Conservation (phyloP, 1,140 invertebrate species). For the Andricus grossulariae region DNA sequence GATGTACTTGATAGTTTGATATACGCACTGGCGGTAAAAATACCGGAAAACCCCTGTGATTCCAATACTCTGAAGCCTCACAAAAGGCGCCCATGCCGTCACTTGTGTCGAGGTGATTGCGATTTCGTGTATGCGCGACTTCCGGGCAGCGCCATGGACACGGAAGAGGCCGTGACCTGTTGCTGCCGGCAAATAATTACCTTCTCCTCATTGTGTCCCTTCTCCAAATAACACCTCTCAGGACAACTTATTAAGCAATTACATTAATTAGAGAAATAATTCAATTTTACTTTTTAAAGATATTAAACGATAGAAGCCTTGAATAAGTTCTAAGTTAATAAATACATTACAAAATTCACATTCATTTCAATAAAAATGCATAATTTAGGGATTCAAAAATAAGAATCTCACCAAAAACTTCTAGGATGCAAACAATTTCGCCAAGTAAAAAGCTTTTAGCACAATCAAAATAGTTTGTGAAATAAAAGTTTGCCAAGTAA, state of each 20-base stretch:
- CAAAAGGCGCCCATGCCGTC: constrained; percentile 31
- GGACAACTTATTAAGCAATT: neutral
- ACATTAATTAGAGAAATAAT: too few species aligned
- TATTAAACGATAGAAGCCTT: too few species aligned
- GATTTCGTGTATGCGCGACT: constrained; percentile 54
- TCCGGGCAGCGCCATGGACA: constrained; percentile 55
- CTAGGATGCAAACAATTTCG: too few species aligned
- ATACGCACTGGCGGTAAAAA: constrained; percentile 22
- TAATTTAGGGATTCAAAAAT: too few species aligned
- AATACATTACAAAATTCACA: too few species aligned
- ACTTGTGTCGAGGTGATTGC: constrained; percentile 54
- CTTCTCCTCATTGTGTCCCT: constrained; percentile 53
- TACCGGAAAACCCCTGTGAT: constrained; percentile 24
- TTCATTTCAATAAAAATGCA: too few species aligned
- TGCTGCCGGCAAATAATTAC: constrained; percentile 63
- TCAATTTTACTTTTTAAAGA: too few species aligned
- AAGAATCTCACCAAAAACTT: too few species aligned
- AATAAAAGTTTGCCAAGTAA: too few species aligned
- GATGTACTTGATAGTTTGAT: constrained; percentile 23
- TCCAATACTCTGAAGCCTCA: neutral
- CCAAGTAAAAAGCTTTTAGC: too few species aligned
- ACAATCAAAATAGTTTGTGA: too few species aligned
- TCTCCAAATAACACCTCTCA: constrained; percentile 42
- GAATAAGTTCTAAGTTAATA: too few species aligned
- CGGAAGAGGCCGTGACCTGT: constrained; percentile 62